Percentiles rank a stretch among this genome's conserved stretches.
These are phyloP conservation scores for Borostomias antarcticus DNA, from an alignment of 2,797 vertebrate genomes.

Conservation along the genomic window DNA sequence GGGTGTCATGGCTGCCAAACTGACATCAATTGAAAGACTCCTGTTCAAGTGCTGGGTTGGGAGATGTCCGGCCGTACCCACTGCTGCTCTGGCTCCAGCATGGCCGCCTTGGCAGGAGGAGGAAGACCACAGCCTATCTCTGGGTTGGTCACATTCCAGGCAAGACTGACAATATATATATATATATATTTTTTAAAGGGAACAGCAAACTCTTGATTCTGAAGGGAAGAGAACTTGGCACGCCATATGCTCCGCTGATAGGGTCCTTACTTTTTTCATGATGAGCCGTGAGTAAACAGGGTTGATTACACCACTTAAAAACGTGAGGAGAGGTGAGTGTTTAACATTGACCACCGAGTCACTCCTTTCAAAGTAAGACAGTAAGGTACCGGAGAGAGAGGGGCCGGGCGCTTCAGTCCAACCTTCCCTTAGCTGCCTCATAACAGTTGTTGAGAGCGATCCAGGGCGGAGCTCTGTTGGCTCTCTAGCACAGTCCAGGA, in stretches of 20 bases:
- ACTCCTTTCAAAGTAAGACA: constrained; percentile 59
- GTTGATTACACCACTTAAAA: constrained; percentile 30
- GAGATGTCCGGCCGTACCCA: not conserved
- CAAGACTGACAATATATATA: constrained; percentile 11
- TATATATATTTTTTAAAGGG: too few species aligned
- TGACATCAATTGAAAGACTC: constrained; percentile 14
- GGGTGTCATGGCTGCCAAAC: not conserved
- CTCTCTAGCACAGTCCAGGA: constrained; percentile 51
- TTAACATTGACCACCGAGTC: constrained; percentile 48
- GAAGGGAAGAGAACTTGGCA: constrained; percentile 46
- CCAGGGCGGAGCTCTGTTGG: not conserved
- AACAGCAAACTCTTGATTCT: constrained; percentile 31
- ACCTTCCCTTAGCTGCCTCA: constrained; percentile 50
- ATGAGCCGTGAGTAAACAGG: constrained; percentile 41
- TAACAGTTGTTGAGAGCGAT: constrained; percentile 33
- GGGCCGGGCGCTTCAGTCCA: constrained; percentile 38
- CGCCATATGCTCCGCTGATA: constrained; percentile 46
- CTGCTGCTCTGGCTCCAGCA: constrained; percentile 16
- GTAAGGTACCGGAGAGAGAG: constrained; percentile 47
- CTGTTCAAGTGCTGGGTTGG: constrained; percentile 17
- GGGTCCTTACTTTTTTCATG: constrained; percentile 29
- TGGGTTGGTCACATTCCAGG: constrained; percentile 6
- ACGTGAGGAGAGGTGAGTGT: constrained; percentile 30
- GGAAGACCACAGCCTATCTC: not conserved
- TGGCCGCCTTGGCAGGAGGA: constrained; percentile 27